Conservation (phyloP, 2,113 vertebrate genomes). For the Boleophthalmus pectinirostris region DNA sequence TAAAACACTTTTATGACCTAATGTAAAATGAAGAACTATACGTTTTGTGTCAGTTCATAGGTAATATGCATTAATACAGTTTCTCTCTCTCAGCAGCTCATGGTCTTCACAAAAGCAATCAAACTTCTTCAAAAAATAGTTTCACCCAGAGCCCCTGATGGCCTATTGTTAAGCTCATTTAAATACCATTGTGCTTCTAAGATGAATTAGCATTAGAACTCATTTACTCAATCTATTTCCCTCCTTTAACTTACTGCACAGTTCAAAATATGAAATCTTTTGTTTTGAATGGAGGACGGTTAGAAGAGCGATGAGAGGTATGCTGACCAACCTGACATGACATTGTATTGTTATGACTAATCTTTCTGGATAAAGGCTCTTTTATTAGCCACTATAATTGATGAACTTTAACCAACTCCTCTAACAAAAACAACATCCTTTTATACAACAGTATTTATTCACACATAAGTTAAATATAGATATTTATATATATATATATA, state of each 20-base stretch:
- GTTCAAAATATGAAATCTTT: background rate
- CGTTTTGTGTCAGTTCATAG: no score
- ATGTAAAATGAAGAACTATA: no score
- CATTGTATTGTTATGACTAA: slow-evolving; percentile 5
- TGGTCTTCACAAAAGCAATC: background rate
- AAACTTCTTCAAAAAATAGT: background rate
- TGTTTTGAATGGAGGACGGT: background rate
- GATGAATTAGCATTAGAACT: background rate
- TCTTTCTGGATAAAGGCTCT: background rate
- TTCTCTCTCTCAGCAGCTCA: background rate
- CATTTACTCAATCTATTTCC: background rate
- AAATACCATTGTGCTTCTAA: background rate
- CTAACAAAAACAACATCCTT: background rate
- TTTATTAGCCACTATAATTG: background rate
- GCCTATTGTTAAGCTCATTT: background rate
- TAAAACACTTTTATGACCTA: no score
- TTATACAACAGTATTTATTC: background rate
- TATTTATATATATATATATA: background rate
- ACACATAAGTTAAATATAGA: background rate
- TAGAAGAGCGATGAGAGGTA: background rate
- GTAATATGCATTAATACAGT: background rate
- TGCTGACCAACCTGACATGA: slow-evolving; percentile 40
- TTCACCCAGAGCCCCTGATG: background rate
- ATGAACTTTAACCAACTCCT: background rate
- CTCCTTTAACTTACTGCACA: background rate